Base-by-base conservation (phyloP, 2,113 vertebrate species). In the Zosterops lateralis region DNA sequence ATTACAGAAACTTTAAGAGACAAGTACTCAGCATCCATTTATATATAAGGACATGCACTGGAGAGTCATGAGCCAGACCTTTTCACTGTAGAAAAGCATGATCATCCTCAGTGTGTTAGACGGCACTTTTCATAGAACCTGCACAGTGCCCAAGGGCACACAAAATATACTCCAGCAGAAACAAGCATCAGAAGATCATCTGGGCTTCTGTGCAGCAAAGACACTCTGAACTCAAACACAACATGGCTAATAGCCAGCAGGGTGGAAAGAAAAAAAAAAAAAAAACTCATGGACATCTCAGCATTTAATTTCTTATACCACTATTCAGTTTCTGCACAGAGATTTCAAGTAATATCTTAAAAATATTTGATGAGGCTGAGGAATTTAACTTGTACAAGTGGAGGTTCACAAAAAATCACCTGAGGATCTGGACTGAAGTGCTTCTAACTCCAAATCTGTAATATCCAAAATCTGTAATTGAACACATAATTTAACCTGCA, bases 271-370 rank as follows among this genome's bases (percentile, higher is more conserved):
- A 75, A 84, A 82, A 71, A 6, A 34, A 34, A 19, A 45, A 18
- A 44, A 8, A 71, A 78, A 26, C 4, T 56, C 24, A 7, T 0
- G 0, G 0, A 2, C 2, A 34, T 34, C 13, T 48, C 21, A 32
- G 10, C 25, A 7, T 14, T 86, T 76, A 7, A 5, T 60, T 75
- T 78, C 14, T 44, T 70, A 31, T 15, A 10, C 25, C 14, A 61
- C 1, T 28, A 26, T n/a, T 57, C 9, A 15, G 42, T 84, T 74
- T 53, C 32, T 77, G n/a, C 9, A 50, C 6, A 32, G 2, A n/a
- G 3, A 25, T 78, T 74, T 81, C 28, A 81, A 78, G 14, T 4
- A 61, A n/a, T 47, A 62, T 17, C 17, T 48, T 64, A 28, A 78
- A 81, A 93, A 36, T 50, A 57, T 48, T 28, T 26, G 26, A 61